Evolutionary conservation across 2,888 invertebrate genomes (phyloP).

Genomic region (Sphecodes monilicornis): DNA sequence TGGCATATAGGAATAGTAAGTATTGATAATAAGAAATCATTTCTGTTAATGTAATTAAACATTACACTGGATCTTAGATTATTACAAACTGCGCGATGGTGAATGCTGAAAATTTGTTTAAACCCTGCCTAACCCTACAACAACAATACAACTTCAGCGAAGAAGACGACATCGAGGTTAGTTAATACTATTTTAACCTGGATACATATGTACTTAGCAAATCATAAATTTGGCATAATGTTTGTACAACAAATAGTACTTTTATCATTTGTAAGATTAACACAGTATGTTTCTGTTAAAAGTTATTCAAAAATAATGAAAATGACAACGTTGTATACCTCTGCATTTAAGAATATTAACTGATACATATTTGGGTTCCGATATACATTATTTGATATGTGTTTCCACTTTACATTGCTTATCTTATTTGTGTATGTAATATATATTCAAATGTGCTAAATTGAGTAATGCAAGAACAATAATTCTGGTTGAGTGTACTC

Average conservation of each 20-base stretch:
- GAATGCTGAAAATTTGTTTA: constrained; percentile 63
- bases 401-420: no score
- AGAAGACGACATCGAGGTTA: constrained; percentile 35
- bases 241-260: not conserved
- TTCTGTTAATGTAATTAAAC: not conserved
- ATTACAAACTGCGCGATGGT: constrained; percentile 79
- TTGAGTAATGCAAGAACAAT: no score
- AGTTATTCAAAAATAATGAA: not conserved
- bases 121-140: not conserved
- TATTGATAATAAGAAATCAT: constrained; percentile 23
- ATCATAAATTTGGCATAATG: not conserved
- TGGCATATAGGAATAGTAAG: constrained; percentile 77
- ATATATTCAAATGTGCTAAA: no score
- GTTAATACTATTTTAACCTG: constrained; percentile 21
- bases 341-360: not conserved
- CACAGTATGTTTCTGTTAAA: not conserved
- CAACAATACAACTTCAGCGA: not conserved
- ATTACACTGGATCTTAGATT: constrained; percentile 72
- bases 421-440: no score
- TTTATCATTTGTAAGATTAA: not conserved
- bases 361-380: not conserved
- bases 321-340: not conserved
- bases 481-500: no score
- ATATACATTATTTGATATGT: not conserved
- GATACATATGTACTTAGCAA: not conserved